These are phyloP conservation scores for Bellardia bayeri DNA, from an alignment of 2,888 invertebrate genomes.

Conservation along the genomic window DNA sequence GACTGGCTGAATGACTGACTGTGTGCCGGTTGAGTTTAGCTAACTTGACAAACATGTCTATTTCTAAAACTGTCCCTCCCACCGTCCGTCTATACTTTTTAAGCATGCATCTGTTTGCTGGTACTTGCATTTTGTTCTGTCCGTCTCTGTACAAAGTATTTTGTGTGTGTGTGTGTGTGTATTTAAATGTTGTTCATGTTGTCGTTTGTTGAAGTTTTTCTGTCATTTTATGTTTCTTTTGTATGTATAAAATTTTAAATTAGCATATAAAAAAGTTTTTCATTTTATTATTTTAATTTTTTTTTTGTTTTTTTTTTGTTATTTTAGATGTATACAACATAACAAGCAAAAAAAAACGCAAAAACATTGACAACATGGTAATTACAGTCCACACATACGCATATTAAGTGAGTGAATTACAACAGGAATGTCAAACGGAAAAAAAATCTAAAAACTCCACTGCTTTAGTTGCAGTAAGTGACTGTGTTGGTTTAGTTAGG, in stretches of 20 bases:
- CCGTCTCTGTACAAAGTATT: not conserved
- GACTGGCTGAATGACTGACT: constrained; percentile 25
- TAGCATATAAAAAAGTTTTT: constrained; percentile 68
- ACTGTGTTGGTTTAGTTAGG: no score
- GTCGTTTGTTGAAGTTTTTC: constrained; percentile 68
- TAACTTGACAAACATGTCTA: constrained; percentile 58
- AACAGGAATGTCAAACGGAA: constrained; percentile 19
- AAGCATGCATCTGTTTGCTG: constrained; percentile 50
- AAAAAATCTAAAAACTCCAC: not conserved
- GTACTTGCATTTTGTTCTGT: not conserved
- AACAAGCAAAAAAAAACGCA: not conserved
- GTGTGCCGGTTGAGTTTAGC: constrained; percentile 13
- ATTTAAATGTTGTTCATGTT: constrained; percentile 66
- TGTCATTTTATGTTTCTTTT: constrained; percentile 64
- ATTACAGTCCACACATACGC: constrained; percentile 75
- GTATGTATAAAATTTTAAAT: constrained; percentile 59
- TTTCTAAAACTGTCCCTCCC: constrained; percentile 32
- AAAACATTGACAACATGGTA: constrained; percentile 72
- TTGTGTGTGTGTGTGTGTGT: not conserved
- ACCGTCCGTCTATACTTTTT: constrained; percentile 5
- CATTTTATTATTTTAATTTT: constrained; percentile 37
- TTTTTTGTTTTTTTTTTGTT: constrained; percentile 17
- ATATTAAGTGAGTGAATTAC: constrained; percentile 70
- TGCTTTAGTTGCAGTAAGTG: no score
- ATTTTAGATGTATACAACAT: not conserved